These are phyloP conservation scores for Centropus unirufus DNA, from an alignment of 2,113 vertebrate genomes.

Conservation along the genomic window DNA sequence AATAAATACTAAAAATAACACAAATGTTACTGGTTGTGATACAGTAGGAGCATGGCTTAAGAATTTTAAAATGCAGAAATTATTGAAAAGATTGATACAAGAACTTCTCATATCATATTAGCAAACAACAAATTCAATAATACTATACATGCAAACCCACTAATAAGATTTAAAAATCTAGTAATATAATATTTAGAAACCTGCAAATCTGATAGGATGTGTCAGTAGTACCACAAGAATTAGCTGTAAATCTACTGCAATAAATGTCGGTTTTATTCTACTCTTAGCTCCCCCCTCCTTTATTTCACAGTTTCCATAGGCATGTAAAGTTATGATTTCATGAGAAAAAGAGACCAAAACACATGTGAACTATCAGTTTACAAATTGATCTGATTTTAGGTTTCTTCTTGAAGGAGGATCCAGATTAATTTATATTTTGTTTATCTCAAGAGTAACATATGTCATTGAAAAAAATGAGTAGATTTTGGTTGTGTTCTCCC, in stretches of 20 bases:
- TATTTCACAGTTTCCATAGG: constrained; percentile 16
- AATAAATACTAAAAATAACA: constrained; percentile 50
- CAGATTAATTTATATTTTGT: background rate
- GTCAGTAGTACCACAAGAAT: background rate
- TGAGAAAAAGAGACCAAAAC: background rate
- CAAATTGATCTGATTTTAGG: background rate
- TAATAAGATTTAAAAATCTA: background rate
- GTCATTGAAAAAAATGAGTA: background rate
- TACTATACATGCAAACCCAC: background rate
- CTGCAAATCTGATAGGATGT: background rate
- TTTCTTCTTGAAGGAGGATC: background rate
- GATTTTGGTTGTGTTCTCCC: background rate
- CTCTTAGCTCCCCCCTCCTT: background rate
- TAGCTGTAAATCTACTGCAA: background rate
- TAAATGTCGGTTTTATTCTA: constrained; percentile 10
- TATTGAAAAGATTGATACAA: constrained; percentile 66
- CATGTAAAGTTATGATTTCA: background rate
- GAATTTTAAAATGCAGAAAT: constrained; percentile 60
- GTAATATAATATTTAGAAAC: background rate
- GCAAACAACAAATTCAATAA: constrained; percentile 47
- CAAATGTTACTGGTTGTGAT: constrained; percentile 12
- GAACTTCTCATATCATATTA: constrained; percentile 51
- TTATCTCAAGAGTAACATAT: background rate
- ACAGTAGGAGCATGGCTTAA: constrained; percentile 15
- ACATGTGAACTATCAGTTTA: background rate